Percentiles rank a stretch among this genome's conserved stretches.
These are phyloP conservation scores for Augochlora pura DNA, from an alignment of 1,140 invertebrate genomes.

Conservation along the genomic window DNA sequence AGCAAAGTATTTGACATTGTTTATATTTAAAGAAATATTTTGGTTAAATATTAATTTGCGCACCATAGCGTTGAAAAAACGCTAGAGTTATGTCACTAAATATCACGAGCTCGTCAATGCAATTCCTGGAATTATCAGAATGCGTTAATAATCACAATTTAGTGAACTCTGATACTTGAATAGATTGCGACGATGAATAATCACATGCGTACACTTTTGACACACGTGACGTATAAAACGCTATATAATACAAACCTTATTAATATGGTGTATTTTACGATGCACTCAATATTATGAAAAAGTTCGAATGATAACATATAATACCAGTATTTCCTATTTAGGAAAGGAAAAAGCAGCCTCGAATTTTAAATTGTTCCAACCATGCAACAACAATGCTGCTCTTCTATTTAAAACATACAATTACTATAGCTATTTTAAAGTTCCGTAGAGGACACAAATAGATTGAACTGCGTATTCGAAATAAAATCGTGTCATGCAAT, in stretches of 20 bases:
- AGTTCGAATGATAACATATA: neutral
- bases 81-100: neutral
- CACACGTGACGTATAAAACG: neutral
- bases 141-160: neutral
- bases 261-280: neutral
- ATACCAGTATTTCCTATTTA: neutral
- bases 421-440: neutral
- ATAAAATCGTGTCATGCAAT: conserved; percentile 4
- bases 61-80: too few relatives aligned
- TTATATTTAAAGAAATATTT: too few relatives aligned
- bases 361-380: conserved; percentile 1
- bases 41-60: too few relatives aligned
- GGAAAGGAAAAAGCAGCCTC: neutral
- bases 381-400: neutral
- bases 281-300: neutral
- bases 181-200: neutral
- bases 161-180: neutral
- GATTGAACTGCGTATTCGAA: neutral
- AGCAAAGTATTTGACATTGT: too few relatives aligned
- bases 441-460: conserved; percentile 10
- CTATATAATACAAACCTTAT: neutral
- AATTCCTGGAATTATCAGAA: neutral
- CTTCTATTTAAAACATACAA: neutral
- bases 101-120: neutral
- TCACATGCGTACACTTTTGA: neutral